phyloP scores from a whole-genome alignment of 1,140 invertebrate species.

The Leptinotarsa lineolata region DNA sequence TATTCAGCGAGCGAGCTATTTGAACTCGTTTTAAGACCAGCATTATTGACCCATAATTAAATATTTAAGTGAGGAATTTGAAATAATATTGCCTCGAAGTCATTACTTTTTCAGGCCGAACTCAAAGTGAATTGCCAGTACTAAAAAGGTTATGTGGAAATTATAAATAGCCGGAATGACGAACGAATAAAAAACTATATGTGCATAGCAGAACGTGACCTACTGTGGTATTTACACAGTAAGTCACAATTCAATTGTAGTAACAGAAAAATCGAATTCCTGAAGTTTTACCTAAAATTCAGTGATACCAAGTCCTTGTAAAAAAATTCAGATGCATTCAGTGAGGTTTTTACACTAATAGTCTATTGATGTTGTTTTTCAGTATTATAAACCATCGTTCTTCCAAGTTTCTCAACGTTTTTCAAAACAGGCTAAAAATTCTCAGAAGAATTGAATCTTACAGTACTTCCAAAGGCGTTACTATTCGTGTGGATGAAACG shows the following conservation, averaged over 20 bases:
- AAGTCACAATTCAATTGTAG: too few species aligned
- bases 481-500: too few species aligned
- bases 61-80: slow-evolving; percentile 1
- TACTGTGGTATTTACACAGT: too few species aligned
- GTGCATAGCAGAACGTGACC: too few species aligned
- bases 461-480: too few species aligned
- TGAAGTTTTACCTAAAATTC: not conserved
- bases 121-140: not conserved
- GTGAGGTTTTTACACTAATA: too few species aligned
- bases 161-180: not conserved
- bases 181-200: not conserved
- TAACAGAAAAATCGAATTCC: not conserved
- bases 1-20: slow-evolving; percentile 7
- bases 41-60: slow-evolving; percentile 8
- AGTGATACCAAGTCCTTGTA: not conserved
- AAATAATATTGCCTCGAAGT: slow-evolving; percentile 3
- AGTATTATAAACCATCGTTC: too few species aligned
- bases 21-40: slow-evolving; percentile 11
- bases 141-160: slow-evolving; percentile 6
- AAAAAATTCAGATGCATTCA: too few species aligned
- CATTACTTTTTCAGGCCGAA: not conserved
- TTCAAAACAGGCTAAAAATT: too few species aligned
- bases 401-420: too few species aligned
- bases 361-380: too few species aligned
- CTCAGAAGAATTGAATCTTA: too few species aligned